Evolutionary conservation across 2,888 invertebrate species (phyloP).

Genomic region (Cheilosia vulpina): DNA sequence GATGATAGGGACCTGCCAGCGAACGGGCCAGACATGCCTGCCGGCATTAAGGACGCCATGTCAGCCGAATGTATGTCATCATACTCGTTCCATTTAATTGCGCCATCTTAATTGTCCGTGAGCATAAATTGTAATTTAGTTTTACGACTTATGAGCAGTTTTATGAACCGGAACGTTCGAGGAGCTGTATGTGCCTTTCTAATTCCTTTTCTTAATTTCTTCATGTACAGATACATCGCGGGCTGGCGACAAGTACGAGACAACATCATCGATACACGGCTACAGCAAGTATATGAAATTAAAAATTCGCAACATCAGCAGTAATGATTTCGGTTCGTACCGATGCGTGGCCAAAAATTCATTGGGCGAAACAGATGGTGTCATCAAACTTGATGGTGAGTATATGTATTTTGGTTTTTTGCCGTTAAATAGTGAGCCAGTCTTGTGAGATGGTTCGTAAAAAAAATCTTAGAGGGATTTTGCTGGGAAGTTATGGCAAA

Average conservation of each 20-base stretch:
- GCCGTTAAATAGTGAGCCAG: too few relatives aligned
- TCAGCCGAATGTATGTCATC: background rate
- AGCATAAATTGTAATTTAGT: conserved; percentile 49
- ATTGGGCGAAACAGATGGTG: conserved; percentile 94
- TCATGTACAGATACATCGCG: conserved; percentile 86
- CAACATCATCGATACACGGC: conserved; percentile 91
- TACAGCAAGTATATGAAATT: conserved; percentile 96
- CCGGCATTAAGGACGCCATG: too few relatives aligned
- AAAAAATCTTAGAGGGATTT: too few relatives aligned
- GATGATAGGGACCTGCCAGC: too few relatives aligned
- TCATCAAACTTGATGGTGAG: conserved; percentile 94
- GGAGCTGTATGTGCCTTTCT: background rate
- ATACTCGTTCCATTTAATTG: conserved; percentile 13
- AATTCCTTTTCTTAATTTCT: too few relatives aligned
- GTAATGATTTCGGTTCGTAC: conserved; percentile 93
- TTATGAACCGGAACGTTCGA: conserved; percentile 22
- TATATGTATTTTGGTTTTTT: conserved; percentile 41
- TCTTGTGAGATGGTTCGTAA: too few relatives aligned
- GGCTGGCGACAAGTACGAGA: conserved; percentile 94
- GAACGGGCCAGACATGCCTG: too few relatives aligned
- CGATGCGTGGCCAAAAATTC: conserved; percentile 96
- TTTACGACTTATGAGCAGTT: conserved; percentile 33
- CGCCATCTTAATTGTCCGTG: conserved; percentile 29
- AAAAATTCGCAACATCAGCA: conserved; percentile 92
- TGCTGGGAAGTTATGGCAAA: too few relatives aligned